These are phyloP conservation scores for Fabriciana adippe DNA, from an alignment of 2,888 invertebrate genomes.

Conservation along the genomic window DNA sequence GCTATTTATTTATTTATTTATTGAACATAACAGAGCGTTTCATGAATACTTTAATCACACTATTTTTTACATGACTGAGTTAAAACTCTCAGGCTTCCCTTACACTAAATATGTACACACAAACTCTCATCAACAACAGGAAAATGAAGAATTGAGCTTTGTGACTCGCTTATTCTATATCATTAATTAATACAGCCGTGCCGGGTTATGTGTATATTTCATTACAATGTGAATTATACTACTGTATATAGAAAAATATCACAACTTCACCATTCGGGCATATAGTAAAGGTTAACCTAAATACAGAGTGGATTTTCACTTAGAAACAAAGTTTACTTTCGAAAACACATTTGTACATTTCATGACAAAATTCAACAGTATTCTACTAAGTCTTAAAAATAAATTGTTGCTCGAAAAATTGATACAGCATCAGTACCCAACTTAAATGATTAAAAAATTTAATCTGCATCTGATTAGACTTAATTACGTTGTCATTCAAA, in stretches of 20 bases:
- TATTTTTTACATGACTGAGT: slow-evolving; percentile 63
- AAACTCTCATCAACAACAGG: slow-evolving; percentile 72
- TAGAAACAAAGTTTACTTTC: slow-evolving; percentile 78
- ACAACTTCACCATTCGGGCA: slow-evolving; percentile 78
- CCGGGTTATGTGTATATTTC: slow-evolving; percentile 56
- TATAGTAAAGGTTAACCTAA: slow-evolving; percentile 68
- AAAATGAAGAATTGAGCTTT: slow-evolving; percentile 75
- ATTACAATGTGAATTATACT: slow-evolving; percentile 49
- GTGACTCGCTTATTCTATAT: slow-evolving; percentile 66
- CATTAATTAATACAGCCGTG: slow-evolving; percentile 54
- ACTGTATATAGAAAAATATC: slow-evolving; percentile 71
- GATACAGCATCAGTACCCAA: slow-evolving; percentile 76
- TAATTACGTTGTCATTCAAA: slow-evolving; percentile 82
- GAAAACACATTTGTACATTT: slow-evolving; percentile 82
- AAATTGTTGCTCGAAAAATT: slow-evolving; percentile 62
- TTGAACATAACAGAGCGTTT: slow-evolving; percentile 47
- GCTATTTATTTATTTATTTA: slow-evolving; percentile 22
- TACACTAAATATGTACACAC: slow-evolving; percentile 80
- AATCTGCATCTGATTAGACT: slow-evolving; percentile 78
- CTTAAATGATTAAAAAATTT: slow-evolving; percentile 73
- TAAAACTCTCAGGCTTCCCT: slow-evolving; percentile 75
- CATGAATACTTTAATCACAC: slow-evolving; percentile 58
- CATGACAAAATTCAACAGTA: slow-evolving; percentile 81
- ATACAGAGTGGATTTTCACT: slow-evolving; percentile 76
- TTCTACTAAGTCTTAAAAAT: slow-evolving; percentile 78